Evolutionary conservation across 2,888 invertebrate species (phyloP).

Genomic region (Seladonia tumulorum): DNA sequence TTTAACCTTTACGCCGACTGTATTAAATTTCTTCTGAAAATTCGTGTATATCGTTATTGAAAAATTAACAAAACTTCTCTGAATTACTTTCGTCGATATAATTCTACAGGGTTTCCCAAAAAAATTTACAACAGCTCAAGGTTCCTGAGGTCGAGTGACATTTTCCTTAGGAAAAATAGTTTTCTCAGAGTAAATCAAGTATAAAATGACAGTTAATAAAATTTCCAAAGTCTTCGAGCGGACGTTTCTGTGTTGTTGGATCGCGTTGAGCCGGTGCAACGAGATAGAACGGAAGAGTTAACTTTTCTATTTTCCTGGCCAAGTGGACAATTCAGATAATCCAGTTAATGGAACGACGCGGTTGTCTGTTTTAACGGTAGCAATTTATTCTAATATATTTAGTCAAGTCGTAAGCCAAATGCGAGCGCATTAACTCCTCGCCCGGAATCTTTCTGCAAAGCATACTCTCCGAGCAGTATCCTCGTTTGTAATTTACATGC

Average conservation of each 20-base stretch:
- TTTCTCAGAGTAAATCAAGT: too few relatives aligned
- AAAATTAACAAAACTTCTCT: too few relatives aligned
- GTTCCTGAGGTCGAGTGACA: too few relatives aligned
- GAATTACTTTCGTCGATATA: too few relatives aligned
- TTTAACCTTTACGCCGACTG: neutral
- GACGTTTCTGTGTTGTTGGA: slow-evolving; percentile 26
- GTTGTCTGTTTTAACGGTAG: slow-evolving; percentile 22
- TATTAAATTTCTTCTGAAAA: neutral
- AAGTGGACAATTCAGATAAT: slow-evolving; percentile 48
- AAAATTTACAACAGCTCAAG: too few relatives aligned
- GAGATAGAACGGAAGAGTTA: slow-evolving; percentile 40
- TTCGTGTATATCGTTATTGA: too few relatives aligned
- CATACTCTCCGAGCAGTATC: neutral
- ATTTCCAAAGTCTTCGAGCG: slow-evolving; percentile 1
- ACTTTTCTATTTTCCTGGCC: slow-evolving; percentile 50
- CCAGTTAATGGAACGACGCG: slow-evolving; percentile 47
- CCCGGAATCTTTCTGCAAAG: neutral
- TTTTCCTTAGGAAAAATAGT: too few relatives aligned
- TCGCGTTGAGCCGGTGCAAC: slow-evolving; percentile 31
- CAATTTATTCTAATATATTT: slow-evolving; percentile 44
- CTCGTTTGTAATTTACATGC: neutral
- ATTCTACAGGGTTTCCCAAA: too few relatives aligned
- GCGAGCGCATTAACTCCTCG: slow-evolving; percentile 20
- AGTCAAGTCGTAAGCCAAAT: slow-evolving; percentile 19
- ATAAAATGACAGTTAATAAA: neutral